These are phyloP conservation scores for Acrocephalus scirpaceus DNA, from an alignment of 2,797 vertebrate species.

Conservation along the genomic window DNA sequence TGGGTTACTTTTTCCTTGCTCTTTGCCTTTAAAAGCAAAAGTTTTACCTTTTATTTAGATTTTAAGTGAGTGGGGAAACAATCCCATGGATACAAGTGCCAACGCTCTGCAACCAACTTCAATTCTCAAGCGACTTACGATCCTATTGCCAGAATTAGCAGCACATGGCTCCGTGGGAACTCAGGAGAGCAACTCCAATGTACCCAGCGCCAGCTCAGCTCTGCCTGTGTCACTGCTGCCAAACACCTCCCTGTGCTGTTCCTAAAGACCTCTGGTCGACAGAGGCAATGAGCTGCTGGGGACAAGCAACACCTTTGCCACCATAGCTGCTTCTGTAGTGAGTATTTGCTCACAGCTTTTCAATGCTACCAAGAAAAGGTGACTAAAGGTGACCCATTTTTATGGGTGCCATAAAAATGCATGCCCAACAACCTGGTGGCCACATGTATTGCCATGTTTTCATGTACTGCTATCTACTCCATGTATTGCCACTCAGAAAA, in stretches of 20 bases:
- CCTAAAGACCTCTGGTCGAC: not conserved
- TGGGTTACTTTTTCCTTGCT: not conserved
- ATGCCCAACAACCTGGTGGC: not conserved
- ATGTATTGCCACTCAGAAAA: slow-evolving; percentile 9
- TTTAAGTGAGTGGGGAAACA: not conserved
- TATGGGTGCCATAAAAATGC: not conserved
- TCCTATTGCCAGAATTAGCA: not conserved
- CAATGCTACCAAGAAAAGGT: not conserved
- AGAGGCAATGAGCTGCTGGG: not conserved
- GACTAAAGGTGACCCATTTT: not conserved
- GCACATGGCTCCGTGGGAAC: not conserved
- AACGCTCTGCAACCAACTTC: rapidly evolving
- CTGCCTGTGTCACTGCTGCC: not conserved
- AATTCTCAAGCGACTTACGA: not conserved
- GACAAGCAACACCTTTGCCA: not conserved
- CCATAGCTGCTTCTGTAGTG: not conserved
- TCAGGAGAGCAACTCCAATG: not conserved
- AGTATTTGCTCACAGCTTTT: not conserved
- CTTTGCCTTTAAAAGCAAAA: not conserved
- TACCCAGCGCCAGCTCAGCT: not conserved
- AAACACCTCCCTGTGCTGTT: not conserved
- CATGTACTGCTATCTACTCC: not conserved
- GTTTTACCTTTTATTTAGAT: not conserved
- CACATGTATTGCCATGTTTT: not conserved
- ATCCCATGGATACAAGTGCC: not conserved